Conservation (phyloP, 2,113 vertebrate species). For the Ranitomeya imitator region DNA sequence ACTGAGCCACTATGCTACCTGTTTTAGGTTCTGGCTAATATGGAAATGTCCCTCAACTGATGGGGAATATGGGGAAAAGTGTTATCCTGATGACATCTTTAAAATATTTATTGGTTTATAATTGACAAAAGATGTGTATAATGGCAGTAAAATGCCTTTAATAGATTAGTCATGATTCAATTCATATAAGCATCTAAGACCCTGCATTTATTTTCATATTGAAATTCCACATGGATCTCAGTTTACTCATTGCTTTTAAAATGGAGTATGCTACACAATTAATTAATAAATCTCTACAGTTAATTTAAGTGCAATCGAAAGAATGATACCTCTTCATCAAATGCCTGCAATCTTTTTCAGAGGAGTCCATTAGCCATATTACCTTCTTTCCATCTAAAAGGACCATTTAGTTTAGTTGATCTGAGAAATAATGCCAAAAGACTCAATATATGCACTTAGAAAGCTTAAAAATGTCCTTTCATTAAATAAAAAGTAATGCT, state of each 20-base stretch:
- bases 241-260: neutral
- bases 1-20: no score
- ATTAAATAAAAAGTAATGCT: constrained; percentile 45
- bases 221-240: neutral
- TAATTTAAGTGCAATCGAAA: neutral
- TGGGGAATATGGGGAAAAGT: no score
- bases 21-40: no score
- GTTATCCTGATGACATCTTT: no score
- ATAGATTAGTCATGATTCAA: neutral
- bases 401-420: constrained; percentile 31
- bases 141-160: neutral
- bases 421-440: constrained; percentile 37
- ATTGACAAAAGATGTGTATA: neutral
- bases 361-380: constrained; percentile 24
- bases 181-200: neutral
- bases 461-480: constrained; percentile 25
- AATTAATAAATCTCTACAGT: neutral
- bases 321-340: constrained; percentile 25
- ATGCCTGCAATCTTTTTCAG: neutral
- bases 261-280: neutral
- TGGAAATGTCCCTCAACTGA: no score
- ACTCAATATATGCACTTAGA: constrained; percentile 34
- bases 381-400: constrained; percentile 26
- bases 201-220: neutral
- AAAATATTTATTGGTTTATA: neutral